Conservation (phyloP, 2,797 vertebrate species). For the Staurois parvus region DNA sequence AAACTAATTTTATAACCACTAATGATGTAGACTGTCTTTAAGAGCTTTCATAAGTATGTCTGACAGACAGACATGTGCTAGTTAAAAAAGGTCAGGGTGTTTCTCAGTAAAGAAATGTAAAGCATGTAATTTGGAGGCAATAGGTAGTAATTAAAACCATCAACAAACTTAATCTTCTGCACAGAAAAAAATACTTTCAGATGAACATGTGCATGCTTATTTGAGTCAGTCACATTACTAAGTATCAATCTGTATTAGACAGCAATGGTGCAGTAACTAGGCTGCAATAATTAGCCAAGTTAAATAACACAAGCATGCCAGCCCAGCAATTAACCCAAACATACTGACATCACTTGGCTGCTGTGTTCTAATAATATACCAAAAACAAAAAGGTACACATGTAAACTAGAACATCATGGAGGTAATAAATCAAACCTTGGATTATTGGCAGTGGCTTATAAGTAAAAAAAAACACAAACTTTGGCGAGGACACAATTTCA, state of each 20-base stretch:
- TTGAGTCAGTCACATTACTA: conserved; percentile 1
- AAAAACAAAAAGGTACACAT: background rate
- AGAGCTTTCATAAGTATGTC: background rate
- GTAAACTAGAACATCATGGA: background rate
- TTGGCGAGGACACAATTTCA: too few relatives aligned
- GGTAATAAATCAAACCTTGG: too few relatives aligned
- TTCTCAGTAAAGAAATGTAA: background rate
- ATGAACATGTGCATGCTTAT: background rate
- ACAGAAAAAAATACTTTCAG: background rate
- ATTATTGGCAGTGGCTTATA: too few relatives aligned
- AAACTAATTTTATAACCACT: background rate
- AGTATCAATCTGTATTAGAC: background rate
- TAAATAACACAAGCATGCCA: background rate
- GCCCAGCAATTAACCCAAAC: background rate
- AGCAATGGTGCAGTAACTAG: conserved; percentile 13
- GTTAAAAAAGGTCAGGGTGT: conserved; percentile 11
- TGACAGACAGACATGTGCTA: background rate
- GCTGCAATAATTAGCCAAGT: background rate
- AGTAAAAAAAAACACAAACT: too few relatives aligned
- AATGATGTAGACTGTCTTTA: background rate
- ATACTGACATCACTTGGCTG: background rate
- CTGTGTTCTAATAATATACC: background rate
- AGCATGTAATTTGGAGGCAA: background rate
- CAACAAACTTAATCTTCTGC: background rate
- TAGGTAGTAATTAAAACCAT: conserved; percentile 15